These are phyloP conservation scores for Drosophila neutralis DNA, from an alignment of 2,888 invertebrate genomes.

Conservation along the genomic window DNA sequence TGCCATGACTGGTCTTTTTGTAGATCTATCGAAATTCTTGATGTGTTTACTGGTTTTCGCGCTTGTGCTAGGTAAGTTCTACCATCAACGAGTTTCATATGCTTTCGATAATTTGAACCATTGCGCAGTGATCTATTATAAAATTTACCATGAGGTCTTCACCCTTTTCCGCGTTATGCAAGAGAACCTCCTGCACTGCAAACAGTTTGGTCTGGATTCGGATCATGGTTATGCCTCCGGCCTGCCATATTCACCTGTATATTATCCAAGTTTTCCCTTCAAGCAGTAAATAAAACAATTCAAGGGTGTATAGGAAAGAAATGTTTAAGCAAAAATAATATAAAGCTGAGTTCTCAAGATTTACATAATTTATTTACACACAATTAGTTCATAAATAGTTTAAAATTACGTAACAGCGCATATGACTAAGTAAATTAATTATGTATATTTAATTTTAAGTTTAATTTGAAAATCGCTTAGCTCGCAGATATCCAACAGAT, in stretches of 20 bases:
- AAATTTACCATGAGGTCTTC: conserved; percentile 73
- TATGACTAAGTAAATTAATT: conserved; percentile 77
- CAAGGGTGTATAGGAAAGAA: no score
- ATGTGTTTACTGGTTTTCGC: conserved; percentile 63
- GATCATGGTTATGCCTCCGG: conserved; percentile 49
- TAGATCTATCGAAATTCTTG: conserved; percentile 67
- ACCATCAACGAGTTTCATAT: fast-evolving
- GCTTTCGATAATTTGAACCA: not conserved
- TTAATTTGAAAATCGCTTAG: conserved; percentile 50
- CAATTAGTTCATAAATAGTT: conserved; percentile 78
- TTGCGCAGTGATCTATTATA: conserved; percentile 66
- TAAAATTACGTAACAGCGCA: conserved; percentile 81
- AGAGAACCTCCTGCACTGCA: conserved; percentile 33
- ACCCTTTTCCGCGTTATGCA: conserved; percentile 70
- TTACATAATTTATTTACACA: conserved; percentile 79
- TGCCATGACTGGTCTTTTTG: conserved; percentile 65
- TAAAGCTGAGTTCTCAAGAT: conserved; percentile 42
- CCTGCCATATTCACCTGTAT: conserved; percentile 56
- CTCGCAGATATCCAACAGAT: conserved; percentile 38
- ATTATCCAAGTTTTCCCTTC: conserved; percentile 50
- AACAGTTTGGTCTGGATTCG: conserved; percentile 38
- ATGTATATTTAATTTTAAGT: conserved; percentile 53
- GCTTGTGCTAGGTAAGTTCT: conserved; percentile 58
- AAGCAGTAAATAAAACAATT: conserved; percentile 38
- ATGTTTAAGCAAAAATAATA: conserved; percentile 1